Evolutionary conservation across 2,797 vertebrate genomes (phyloP), one percentile per base, ranked within the genome.

Genomic region (Hybognathus amarus): DNA sequence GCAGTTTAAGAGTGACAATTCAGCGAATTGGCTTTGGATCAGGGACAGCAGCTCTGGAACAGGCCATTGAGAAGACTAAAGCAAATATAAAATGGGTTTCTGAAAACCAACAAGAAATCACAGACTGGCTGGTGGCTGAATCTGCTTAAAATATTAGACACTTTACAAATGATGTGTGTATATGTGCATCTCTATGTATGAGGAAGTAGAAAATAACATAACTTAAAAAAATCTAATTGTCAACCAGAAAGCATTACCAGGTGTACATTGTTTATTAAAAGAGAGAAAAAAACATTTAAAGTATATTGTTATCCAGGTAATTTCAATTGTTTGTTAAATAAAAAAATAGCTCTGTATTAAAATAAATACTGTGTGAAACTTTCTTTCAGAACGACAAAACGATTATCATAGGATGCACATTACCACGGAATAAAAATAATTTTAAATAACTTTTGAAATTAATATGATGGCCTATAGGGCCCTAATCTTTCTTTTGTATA

Each of bases 1-100:
- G 88, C 90, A 93, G 87, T 97, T 98, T 88, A 93, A 95, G 87
- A 0, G 9, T 0, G 86, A 94, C 2, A 95, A 97, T 38, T 1
- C 87, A 1, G 90, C 90, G 0, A n/a, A 42, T 86, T 0, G 97
- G 96, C 2, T 97, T 99, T 0, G 97, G 97, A 40, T 94, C 97
- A 0, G 97, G 93, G 24, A 91, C 94, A 0, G 91, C 95, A 71
- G 95, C 97, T 0, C 91, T 98, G 90, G 92, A 97, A 86, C 97
- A 98, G 91, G 95, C 96, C 0, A 85, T 97, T 87, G 97, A 98
- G 92, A 94, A 79, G 75, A 98, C 96, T 0, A 90, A 79, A 0
- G 87, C 94, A 9, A 99, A 98, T 91, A 97, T 97, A 87, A 93
- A 92, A 9, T 99, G 97, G 97, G 92, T 96, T 85, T 78, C 90